Conservation (phyloP, 2,797 vertebrate genomes). For the Tapirus indicus region DNA sequence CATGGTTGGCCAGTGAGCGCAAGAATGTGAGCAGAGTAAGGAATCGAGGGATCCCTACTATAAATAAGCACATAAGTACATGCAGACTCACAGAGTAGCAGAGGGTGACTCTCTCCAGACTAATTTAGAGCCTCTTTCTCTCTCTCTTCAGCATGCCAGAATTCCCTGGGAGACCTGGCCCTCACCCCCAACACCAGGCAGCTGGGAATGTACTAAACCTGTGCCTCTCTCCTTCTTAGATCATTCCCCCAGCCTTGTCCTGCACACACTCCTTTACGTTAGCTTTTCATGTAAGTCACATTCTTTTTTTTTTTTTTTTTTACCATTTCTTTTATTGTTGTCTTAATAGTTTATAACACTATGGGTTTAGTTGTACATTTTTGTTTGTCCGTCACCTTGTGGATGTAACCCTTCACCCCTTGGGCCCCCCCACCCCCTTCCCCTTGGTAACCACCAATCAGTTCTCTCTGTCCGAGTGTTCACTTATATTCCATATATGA, state of each 20-base stretch:
- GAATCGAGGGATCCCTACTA: rapidly evolving
- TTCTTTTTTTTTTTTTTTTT: too few relatives aligned
- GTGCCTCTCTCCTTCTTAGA: rapidly evolving
- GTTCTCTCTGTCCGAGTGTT: too few relatives aligned
- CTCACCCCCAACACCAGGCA: rapidly evolving
- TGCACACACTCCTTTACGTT: rapidly evolving
- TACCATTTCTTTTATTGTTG: too few relatives aligned
- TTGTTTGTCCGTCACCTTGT: too few relatives aligned
- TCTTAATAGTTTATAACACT: too few relatives aligned
- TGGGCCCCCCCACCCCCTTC: too few relatives aligned
- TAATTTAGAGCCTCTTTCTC: background rate
- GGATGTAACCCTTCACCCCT: too few relatives aligned
- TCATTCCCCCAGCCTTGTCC: background rate
- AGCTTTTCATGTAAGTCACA: background rate
- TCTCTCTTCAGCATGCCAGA: background rate
- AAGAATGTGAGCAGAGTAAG: rapidly evolving
- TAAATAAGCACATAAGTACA: rapidly evolving
- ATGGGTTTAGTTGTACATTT: too few relatives aligned
- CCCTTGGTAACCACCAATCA: too few relatives aligned
- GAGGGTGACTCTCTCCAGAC: rapidly evolving
- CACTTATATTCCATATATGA: too few relatives aligned
- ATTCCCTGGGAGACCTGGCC: background rate
- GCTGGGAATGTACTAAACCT: too few relatives aligned
- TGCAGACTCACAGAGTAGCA: rapidly evolving
- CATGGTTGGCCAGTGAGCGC: rapidly evolving